Evolutionary conservation across 2,797 vertebrate genomes (phyloP), one percentile per base, ranked within the genome.

Genomic region (Ciconia nigra): DNA sequence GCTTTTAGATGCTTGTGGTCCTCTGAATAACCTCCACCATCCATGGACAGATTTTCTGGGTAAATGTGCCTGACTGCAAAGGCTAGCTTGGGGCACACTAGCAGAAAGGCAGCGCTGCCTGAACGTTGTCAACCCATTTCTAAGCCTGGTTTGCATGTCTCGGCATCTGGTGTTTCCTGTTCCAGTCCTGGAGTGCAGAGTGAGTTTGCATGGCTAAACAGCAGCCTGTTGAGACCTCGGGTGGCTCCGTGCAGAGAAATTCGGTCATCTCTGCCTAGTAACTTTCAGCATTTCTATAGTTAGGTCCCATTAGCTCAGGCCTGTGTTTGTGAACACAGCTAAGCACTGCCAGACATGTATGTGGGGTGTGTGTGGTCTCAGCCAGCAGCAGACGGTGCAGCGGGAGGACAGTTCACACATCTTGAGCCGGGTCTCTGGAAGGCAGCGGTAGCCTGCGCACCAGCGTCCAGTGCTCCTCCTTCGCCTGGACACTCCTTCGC

Each of bases 111-210:
- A 76, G 70, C 0, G 1, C 66, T 69, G 39, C 80, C 86, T 66
- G 62, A 83, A 87, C 4, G 1, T 37, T 14, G 31, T 22, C 35
- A 69, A 81, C 67, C 52, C 44, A 66, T 72, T 81, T 37, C 39
- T 84, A 76, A 65, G 55, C 33, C 81, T 86, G 46, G 55, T 96
- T 96, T 96, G 96, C 95, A 93, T 96, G 96, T 95, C 96, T 96
- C 9, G 8, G 96, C 67, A 94, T 90, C 96, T 46, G 71, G 96
- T 35, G 87, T 66, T 95, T 95, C 96, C 95, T 77, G 96, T 94
- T 97, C 89, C 52, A 83, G 74, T 39, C 66, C 89, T 49, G 86
- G 35, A 80, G 74, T 2, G 0, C 24, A 5, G 83, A 91, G 61
- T 5, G 12, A 84, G 80, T 41, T 41, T 39, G 63, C 55, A 55